phyloP scores from a whole-genome alignment of 2,113 vertebrate species.

The Anthoscopus minutus region DNA sequence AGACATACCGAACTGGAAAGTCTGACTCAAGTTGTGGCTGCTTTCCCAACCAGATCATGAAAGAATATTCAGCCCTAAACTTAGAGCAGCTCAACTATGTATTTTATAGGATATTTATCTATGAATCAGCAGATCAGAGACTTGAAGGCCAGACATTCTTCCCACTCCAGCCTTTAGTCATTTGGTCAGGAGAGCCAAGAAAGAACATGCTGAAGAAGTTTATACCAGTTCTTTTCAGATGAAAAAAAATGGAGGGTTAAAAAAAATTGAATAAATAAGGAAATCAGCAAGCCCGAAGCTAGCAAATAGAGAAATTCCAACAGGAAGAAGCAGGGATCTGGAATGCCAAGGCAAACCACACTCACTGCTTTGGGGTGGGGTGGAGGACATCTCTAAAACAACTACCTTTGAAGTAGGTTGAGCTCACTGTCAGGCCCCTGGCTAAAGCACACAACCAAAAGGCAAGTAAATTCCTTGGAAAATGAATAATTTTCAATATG shows the following conservation, averaged over 20 bases:
- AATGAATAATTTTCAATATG: neutral
- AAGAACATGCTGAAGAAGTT: neutral
- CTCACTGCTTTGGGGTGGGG: neutral
- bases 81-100: constrained; percentile 17
- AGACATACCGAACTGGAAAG: constrained; percentile 4
- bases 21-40: constrained; percentile 25
- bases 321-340: neutral
- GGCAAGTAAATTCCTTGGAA: neutral
- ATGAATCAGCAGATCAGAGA: constrained; percentile 49
- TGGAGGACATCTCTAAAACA: neutral
- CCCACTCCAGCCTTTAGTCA: constrained; percentile 21
- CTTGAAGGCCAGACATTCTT: constrained; percentile 38
- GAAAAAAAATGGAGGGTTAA: neutral
- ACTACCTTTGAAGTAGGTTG: neutral
- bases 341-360: neutral
- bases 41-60: constrained; percentile 38
- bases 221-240: neutral
- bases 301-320: neutral
- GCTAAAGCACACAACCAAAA: neutral
- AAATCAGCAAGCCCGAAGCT: neutral
- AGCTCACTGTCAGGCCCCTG: neutral
- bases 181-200: neutral
- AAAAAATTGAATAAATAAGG: neutral
- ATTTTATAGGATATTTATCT: constrained; percentile 47
- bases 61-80: constrained; percentile 37